A percentile compares a stretch with the other conserved stretches of the same genome.
These are phyloP conservation scores for Calameuta pallipes DNA, from an alignment of 2,888 invertebrate genomes.

Conservation along the genomic window DNA sequence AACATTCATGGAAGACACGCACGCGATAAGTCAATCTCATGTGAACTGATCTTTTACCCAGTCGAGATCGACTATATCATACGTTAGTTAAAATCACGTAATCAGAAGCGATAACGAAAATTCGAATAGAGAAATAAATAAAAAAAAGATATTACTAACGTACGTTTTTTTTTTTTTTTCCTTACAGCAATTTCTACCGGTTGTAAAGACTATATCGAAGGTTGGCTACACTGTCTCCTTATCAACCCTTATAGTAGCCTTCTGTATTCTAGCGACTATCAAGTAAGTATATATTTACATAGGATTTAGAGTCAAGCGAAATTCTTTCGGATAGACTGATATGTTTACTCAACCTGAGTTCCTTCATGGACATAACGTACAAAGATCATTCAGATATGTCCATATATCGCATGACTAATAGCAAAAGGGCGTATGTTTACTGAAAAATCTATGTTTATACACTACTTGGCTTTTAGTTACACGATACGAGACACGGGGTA, in stretches of 20 bases:
- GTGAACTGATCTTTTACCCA: conserved; percentile 12
- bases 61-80: background rate
- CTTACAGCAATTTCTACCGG: conserved; percentile 68
- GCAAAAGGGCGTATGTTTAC: too few relatives aligned
- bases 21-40: too few relatives aligned
- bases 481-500: too few relatives aligned
- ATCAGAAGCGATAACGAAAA: background rate
- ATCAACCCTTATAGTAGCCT: conserved; percentile 69
- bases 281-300: conserved; percentile 66
- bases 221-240: conserved; percentile 71
- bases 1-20: too few relatives aligned
- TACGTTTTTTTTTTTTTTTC: conserved; percentile 12
- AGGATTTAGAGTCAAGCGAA: too few relatives aligned
- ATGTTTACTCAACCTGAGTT: too few relatives aligned
- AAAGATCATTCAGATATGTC: too few relatives aligned
- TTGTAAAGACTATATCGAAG: conserved; percentile 69
- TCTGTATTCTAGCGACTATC: conserved; percentile 70
- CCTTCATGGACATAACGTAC: too few relatives aligned
- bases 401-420: too few relatives aligned
- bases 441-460: too few relatives aligned
- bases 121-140: background rate
- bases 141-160: background rate
- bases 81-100: background rate
- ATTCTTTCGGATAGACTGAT: too few relatives aligned
- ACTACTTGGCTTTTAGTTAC: too few relatives aligned